Conservation (phyloP, 2,113 vertebrate genomes). For the Hypocryptadius cinnamomeus region DNA sequence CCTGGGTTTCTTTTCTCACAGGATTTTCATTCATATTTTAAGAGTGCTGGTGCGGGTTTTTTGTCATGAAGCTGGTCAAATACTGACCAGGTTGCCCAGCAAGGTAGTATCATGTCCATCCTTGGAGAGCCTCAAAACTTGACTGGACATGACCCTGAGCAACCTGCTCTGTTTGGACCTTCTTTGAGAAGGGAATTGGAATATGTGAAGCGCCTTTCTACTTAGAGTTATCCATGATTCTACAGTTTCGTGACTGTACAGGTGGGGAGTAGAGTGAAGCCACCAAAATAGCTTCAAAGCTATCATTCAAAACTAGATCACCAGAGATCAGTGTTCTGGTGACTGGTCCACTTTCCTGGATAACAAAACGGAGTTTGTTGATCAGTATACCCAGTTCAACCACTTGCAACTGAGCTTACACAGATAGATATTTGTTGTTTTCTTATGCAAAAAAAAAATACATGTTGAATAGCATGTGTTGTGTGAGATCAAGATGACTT, state of each 20-base stretch:
- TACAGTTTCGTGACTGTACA: neutral
- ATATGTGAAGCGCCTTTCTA: neutral
- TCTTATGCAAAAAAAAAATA: neutral
- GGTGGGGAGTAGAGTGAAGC: neutral
- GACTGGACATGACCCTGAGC: neutral
- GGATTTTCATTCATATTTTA: neutral
- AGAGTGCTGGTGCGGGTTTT: accelerated
- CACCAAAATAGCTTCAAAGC: neutral
- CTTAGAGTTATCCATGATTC: neutral
- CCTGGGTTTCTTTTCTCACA: neutral
- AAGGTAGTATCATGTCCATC: neutral
- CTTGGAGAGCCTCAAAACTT: neutral
- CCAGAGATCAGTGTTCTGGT: neutral
- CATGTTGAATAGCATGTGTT: neutral
- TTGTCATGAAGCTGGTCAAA: neutral
- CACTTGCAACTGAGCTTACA: neutral
- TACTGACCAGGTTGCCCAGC: neutral
- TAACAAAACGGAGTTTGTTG: neutral
- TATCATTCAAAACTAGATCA: neutral
- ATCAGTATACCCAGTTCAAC: neutral
- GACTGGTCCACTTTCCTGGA: neutral
- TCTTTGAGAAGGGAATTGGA: neutral
- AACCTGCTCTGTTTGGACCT: neutral
- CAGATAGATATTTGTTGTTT: neutral
- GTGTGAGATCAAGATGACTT: neutral